Base-by-base conservation (phyloP, 2,797 vertebrate genomes). In the Pipistrellus nathusii region DNA sequence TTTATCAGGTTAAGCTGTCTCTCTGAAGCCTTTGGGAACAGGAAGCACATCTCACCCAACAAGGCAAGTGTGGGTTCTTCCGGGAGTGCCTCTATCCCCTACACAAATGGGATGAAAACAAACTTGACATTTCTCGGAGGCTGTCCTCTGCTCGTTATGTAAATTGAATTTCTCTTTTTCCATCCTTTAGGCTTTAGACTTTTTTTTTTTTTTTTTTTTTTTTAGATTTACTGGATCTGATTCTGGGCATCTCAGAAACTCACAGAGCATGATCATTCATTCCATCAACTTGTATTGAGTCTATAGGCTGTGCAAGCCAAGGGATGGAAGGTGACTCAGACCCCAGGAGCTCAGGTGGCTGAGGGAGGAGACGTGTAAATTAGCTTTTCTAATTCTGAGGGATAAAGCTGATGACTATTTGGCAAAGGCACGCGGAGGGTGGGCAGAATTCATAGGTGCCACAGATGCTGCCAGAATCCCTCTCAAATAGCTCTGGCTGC, bases 1-100 rank as follows among this genome's bases (percentile, higher is more conserved):
- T 94, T 87, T 88, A 83, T 93, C 89, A 85, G 77, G 90, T 85
- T 90, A 85, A 92, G 46, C 88, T 88, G 46, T 88, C 90, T 91
- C 90, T 89, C 75, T 17, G 80, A 89, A 41, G 72, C 35, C 73
- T 59, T 3, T 75, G 38, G 93, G 71, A 90, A 91, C 51, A 41
- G 78, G 93, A 93, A 88, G 75, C 59, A 55, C 69, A 82, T 68
- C 2, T 94, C 68, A 91, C 81, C 80, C 68, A 75, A 81, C 35
- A 48, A 94, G 94, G 75, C 85, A 90, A 72, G 41, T 21, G n/a
- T 69, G 95, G 87, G 75, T 44, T 83, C 94, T 91, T 76, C 91
- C 85, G 84, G 82, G 84, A 93, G 81, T 35, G n/a, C 23, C 14
- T 83, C 20, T 0, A 17, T 81, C 94, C 51, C 46, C 62, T 76